Conservation (phyloP, 2,888 invertebrate genomes). For the Thyatira batis region DNA sequence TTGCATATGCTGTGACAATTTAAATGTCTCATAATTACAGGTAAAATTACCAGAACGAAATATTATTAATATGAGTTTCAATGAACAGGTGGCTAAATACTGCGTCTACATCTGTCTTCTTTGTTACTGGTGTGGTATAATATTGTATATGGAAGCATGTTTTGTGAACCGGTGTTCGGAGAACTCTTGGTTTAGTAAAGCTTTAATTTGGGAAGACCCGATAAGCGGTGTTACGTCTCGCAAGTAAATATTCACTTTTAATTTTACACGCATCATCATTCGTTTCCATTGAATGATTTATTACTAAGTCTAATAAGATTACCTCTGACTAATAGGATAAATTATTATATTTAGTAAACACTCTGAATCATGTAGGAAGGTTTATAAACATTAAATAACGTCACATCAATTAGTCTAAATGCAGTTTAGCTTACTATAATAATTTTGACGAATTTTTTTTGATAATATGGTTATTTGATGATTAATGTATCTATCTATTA, state of each 20-base stretch:
- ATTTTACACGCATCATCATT: constrained; percentile 11
- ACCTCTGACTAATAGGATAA: constrained; percentile 22
- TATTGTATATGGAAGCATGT: constrained; percentile 77
- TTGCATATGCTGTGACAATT: not conserved
- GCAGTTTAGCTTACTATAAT: too few relatives aligned
- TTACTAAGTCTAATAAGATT: constrained; percentile 27
- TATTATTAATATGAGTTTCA: not conserved
- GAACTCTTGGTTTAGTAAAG: constrained; percentile 74
- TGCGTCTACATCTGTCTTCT: constrained; percentile 67
- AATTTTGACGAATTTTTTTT: too few relatives aligned
- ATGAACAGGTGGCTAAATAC: constrained; percentile 68
- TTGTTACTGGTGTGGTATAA: constrained; percentile 79
- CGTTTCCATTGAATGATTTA: constrained; percentile 28
- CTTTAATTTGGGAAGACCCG: constrained; percentile 51
- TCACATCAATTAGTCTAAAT: constrained; percentile 1
- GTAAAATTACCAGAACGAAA: not conserved
- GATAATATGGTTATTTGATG: too few relatives aligned
- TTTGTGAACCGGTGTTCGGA: constrained; percentile 72
- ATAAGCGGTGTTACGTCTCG: constrained; percentile 26
- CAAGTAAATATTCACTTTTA: constrained; percentile 22
- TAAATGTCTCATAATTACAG: constrained; percentile 5
- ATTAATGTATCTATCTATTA: too few relatives aligned
- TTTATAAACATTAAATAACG: not conserved
- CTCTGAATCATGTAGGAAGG: not conserved
- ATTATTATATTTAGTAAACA: constrained; percentile 10